phyloP scores from a whole-genome alignment of 2,113 vertebrate species.

The Spermophilus dauricus region DNA sequence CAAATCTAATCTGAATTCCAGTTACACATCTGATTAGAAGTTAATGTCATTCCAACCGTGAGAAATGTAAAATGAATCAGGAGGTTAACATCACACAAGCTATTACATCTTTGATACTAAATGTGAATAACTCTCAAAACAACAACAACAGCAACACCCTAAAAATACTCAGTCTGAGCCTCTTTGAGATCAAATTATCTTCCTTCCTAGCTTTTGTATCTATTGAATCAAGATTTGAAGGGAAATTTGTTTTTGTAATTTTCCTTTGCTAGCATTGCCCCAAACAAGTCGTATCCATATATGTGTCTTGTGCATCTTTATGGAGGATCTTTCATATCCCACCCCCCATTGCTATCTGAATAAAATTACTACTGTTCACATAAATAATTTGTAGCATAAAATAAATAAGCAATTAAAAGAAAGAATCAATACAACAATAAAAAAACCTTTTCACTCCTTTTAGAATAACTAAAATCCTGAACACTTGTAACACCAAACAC shows the following conservation, averaged over 20 bases:
- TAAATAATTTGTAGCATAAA: neutral
- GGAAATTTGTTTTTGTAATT: neutral
- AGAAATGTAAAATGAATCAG: constrained; percentile 45
- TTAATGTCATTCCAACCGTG: constrained; percentile 4
- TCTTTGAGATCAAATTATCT: neutral
- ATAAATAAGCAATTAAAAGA: neutral
- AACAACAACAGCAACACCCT: neutral
- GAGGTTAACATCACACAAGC: neutral
- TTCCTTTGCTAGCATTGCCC: neutral
- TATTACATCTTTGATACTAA: constrained; percentile 41
- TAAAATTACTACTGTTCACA: neutral
- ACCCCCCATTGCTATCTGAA: neutral
- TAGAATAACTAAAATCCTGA: neutral
- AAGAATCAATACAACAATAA: neutral
- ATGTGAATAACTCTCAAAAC: neutral
- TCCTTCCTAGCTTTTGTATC: neutral
- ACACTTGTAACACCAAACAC: neutral
- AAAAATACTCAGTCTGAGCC: neutral
- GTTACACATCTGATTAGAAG: constrained; percentile 55
- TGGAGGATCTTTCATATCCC: neutral
- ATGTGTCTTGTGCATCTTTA: neutral
- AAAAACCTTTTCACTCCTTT: neutral
- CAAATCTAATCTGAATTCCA: constrained; percentile 50
- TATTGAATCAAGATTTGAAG: neutral
- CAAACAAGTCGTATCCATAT: neutral